These are phyloP conservation scores for Mellilla xanthometata DNA, from an alignment of 2,888 invertebrate species.

Conservation along the genomic window DNA sequence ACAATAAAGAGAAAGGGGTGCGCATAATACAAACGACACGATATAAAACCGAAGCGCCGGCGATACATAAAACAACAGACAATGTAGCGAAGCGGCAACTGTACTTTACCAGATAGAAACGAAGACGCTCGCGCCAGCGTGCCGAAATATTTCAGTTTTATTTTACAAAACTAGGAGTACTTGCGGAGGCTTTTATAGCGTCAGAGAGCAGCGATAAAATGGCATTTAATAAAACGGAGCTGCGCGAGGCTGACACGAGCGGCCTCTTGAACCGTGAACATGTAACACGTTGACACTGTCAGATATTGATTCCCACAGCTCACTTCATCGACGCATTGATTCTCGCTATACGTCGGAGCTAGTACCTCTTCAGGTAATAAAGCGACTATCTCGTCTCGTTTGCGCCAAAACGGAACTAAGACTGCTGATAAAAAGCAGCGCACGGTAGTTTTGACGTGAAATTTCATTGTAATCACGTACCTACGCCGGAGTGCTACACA, in stretches of 20 bases:
- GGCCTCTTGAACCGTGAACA: slow-evolving; percentile 29
- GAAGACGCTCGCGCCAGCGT: slow-evolving; percentile 38
- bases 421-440: slow-evolving; percentile 59
- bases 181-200: slow-evolving; percentile 54
- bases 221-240: slow-evolving; percentile 56
- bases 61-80: slow-evolving; percentile 63
- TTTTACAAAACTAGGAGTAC: slow-evolving; percentile 59
- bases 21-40: slow-evolving; percentile 53
- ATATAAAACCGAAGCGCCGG: slow-evolving; percentile 54
- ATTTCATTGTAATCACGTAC: slow-evolving; percentile 66
- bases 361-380: slow-evolving; percentile 72
- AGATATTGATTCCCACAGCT: slow-evolving; percentile 46
- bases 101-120: slow-evolving; percentile 54
- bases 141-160: slow-evolving; percentile 59
- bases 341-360: slow-evolving; percentile 46
- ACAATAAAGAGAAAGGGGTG: slow-evolving; percentile 50
- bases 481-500: slow-evolving; percentile 62
- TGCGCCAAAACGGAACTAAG: slow-evolving; percentile 60
- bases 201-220: slow-evolving; percentile 51
- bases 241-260: slow-evolving; percentile 38
- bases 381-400: slow-evolving; percentile 70
- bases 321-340: slow-evolving; percentile 41
- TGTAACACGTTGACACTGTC: slow-evolving; percentile 43
- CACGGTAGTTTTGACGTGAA: slow-evolving; percentile 52
- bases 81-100: slow-evolving; percentile 51